Conservation (phyloP, 2,888 invertebrate species). For the Amaurobius ferox region DNA sequence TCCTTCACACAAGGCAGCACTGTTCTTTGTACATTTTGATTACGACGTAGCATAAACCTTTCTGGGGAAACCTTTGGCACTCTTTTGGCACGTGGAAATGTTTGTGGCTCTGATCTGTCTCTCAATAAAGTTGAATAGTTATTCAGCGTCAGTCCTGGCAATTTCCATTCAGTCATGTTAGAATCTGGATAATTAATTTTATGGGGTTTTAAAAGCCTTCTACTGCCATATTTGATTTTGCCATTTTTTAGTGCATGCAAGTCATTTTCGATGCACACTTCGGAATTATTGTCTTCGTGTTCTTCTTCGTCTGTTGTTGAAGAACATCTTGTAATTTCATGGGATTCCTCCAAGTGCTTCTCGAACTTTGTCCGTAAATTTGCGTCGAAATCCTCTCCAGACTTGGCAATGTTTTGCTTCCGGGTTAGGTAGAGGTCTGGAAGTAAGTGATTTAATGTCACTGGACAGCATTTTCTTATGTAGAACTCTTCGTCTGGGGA, state of each 20-base stretch:
- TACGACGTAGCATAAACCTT: neutral
- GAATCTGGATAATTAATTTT: conserved; percentile 52
- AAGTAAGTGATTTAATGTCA: conserved; percentile 42
- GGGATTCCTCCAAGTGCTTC: conserved; percentile 48
- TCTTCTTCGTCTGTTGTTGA: conserved; percentile 13
- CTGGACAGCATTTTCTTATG: conserved; percentile 50
- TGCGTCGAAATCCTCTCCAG: conserved; percentile 24
- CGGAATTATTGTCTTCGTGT: neutral
- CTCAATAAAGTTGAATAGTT: conserved; percentile 10
- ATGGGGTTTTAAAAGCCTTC: conserved; percentile 12
- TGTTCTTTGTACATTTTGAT: neutral
- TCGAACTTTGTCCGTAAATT: conserved; percentile 33
- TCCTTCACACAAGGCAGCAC: neutral
- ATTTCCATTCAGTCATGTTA: conserved; percentile 8
- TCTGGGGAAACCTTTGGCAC: neutral
- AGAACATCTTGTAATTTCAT: conserved; percentile 16
- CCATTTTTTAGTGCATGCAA: neutral
- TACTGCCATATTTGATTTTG: neutral
- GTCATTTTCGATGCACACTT: neutral
- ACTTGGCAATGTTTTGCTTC: neutral
- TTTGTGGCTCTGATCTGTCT: neutral
- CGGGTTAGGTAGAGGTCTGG: conserved; percentile 38
- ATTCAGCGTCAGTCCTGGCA: conserved; percentile 42
- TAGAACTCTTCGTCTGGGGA: conserved; percentile 47
- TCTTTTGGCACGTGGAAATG: neutral